Percentiles rank a stretch among this genome's conserved stretches.
Conservation (phyloP, 2,888 invertebrate genomes). For the Calliopum simillimum region DNA sequence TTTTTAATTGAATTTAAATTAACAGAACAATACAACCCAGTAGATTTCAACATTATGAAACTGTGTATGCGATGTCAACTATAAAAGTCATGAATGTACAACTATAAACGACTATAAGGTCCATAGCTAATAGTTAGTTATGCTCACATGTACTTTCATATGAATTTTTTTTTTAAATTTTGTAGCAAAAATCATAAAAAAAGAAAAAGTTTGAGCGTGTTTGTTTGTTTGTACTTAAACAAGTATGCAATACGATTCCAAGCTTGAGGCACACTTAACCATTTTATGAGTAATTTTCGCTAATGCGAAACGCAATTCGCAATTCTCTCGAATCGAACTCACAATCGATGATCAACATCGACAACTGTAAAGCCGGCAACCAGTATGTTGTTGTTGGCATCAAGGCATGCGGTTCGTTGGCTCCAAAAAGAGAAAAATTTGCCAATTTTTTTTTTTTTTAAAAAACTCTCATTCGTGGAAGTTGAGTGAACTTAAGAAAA, state of each 20-base stretch:
- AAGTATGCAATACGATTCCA: conserved; percentile 24
- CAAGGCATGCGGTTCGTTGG: conserved; percentile 6
- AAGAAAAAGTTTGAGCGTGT: conserved; percentile 31
- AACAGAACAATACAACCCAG: conserved; percentile 1
- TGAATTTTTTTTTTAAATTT: conserved; percentile 5
- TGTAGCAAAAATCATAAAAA: conserved; percentile 11
- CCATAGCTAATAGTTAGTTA: neutral
- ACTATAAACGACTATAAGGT: neutral
- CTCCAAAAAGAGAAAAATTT: neutral
- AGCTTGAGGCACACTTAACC: conserved; percentile 14
- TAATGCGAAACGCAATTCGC: conserved; percentile 15
- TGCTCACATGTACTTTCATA: no score
- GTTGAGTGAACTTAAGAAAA: neutral
- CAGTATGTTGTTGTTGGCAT: neutral
- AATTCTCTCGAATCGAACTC: conserved; percentile 11
- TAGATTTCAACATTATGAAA: neutral
- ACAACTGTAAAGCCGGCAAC: neutral
- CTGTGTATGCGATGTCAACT: neutral
- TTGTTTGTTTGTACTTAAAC: conserved; percentile 38
- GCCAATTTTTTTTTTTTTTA: neutral
- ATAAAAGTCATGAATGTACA: neutral
- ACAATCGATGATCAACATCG: conserved; percentile 15
- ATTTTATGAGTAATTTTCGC: conserved; percentile 35
- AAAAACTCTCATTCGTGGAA: neutral
- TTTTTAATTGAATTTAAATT: conserved; percentile 28